Base-by-base conservation (phyloP, 2,113 vertebrate genomes). In the Amblyopsis rosae region DNA sequence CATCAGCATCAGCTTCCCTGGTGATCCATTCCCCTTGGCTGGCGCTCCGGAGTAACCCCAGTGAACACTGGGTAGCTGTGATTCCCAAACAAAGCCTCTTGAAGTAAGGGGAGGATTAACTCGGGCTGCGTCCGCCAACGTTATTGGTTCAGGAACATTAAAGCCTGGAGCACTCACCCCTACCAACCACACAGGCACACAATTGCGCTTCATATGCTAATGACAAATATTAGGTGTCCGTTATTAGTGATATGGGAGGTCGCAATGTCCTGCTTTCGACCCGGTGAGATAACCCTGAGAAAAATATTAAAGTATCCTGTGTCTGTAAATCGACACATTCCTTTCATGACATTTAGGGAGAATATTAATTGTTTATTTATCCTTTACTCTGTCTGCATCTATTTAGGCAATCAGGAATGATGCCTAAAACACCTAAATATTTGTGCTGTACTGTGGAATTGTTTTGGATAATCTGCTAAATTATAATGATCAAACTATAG, bases 81-180 rank as follows among this genome's bases (percentile, higher is more conserved):
- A 91, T 86, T 88, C 85, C 83, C 16, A 7, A 26, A 85, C 83
- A 89, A 90, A 91, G 86, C 87, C 84, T 81, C 80, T 80, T 77
- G 83, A 76, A 87, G 77, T 85, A 86, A 76, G 82, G 73, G 68
- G 70, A 79, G 86, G 87, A 90, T 90, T 90, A 88, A 50, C n/a
- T 76, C 64, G 79, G 70, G 74, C 83, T 75, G 77, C 59, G 41
- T 76, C 80, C 68, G 66, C 80, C 72, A 86, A 80, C 77, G 70
- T 59, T 59, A 75, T 79, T 86, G 78, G 84, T 85, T 86, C 85
- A 88, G 69, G 61, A 76, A 72, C 65, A 75, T 88, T 90, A 86
- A 90, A 77, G 82, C 57, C 65, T 62, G 82, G 86, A 91, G 89
- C 87, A 81, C 75, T 67, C 48, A 67, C 66, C 80, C 66, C 83